These are phyloP conservation scores for Oryzias javanicus DNA, from an alignment of 2,113 vertebrate genomes.

Conservation along the genomic window DNA sequence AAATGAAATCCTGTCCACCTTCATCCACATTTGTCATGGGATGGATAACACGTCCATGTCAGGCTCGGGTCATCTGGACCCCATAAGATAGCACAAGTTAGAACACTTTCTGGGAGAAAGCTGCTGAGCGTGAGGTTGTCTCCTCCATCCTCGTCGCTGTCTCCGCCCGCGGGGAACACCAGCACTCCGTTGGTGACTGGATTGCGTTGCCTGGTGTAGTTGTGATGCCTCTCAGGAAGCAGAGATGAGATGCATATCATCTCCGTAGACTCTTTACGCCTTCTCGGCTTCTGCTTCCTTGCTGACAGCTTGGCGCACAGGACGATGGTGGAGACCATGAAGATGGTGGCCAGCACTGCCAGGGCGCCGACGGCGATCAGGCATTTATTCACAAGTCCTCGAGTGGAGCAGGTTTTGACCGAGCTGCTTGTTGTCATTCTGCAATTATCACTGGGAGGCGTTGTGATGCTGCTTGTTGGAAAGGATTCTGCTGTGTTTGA, in stretches of 20 bases:
- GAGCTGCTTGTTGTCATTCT: not conserved
- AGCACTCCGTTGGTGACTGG: slow-evolving; percentile 54
- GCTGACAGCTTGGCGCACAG: slow-evolving; percentile 79
- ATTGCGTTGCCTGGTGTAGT: slow-evolving; percentile 39
- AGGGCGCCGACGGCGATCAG: slow-evolving; percentile 81
- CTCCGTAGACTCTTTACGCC: slow-evolving; percentile 70
- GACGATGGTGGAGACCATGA: slow-evolving; percentile 80
- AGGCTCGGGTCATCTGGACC: no score
- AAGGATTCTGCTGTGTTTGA: not conserved
- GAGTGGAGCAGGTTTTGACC: slow-evolving; percentile 35
- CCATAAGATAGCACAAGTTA: slow-evolving; percentile 10
- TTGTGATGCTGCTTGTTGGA: not conserved
- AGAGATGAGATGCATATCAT: slow-evolving; percentile 89
- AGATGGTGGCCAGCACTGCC: slow-evolving; percentile 77
- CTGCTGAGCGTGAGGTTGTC: slow-evolving; percentile 88
- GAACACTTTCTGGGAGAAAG: slow-evolving; percentile 83
- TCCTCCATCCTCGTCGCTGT: slow-evolving; percentile 66
- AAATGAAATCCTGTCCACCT: no score
- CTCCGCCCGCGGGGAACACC: slow-evolving; percentile 21
- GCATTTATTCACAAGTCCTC: slow-evolving; percentile 60
- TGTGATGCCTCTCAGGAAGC: slow-evolving; percentile 68
- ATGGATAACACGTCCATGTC: no score
- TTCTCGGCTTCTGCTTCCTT: slow-evolving; percentile 56
- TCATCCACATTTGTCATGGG: no score
- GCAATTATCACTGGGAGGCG: not conserved